Conservation (phyloP, 2,888 invertebrate genomes). For the Lamellibrachia satsuma region DNA sequence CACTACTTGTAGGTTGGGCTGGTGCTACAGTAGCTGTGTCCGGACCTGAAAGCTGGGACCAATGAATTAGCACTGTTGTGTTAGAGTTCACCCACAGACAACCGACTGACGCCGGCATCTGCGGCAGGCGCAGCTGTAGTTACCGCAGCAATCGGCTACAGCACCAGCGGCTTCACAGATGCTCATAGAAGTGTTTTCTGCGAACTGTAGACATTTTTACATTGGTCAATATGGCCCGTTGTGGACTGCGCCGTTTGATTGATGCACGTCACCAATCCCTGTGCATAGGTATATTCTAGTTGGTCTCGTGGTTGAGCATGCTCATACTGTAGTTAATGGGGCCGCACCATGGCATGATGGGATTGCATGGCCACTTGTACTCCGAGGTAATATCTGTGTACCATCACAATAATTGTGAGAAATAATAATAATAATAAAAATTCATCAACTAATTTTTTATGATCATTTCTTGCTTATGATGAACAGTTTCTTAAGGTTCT, state of each 20-base stretch:
- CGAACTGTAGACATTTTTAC: neutral
- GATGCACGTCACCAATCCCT: neutral
- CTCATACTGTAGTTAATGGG: neutral
- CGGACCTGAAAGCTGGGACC: neutral
- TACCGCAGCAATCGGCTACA: neutral
- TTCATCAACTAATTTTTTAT: neutral
- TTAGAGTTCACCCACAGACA: neutral
- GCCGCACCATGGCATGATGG: neutral
- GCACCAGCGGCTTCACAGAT: neutral
- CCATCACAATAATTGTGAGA: neutral
- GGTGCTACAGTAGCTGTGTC: neutral
- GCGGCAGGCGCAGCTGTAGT: neutral
- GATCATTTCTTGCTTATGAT: neutral
- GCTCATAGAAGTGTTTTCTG: neutral
- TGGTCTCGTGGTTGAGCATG: neutral
- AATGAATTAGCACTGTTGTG: neutral
- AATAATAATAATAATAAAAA: neutral
- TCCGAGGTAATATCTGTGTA: neutral
- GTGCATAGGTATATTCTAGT: constrained; percentile 4
- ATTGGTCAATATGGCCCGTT: neutral
- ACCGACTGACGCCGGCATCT: neutral
- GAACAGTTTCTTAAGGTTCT: neutral
- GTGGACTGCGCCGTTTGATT: neutral
- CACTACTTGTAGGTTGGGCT: neutral
- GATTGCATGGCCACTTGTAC: neutral